phyloP scores from a whole-genome alignment of 2,113 vertebrate genomes.

The Dendropsophus ebraccatus region DNA sequence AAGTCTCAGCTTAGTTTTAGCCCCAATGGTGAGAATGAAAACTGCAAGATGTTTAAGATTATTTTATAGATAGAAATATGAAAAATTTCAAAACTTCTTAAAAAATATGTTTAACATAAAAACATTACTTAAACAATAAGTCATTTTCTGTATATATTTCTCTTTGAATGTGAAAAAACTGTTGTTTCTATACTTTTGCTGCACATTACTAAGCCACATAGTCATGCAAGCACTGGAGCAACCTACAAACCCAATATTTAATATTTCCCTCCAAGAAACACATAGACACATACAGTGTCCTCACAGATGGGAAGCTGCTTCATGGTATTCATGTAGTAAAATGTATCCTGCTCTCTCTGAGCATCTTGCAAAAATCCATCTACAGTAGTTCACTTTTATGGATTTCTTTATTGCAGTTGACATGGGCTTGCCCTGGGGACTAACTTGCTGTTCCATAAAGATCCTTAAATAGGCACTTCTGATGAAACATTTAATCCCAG shows the following conservation, averaged over 20 bases:
- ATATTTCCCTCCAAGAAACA: slow-evolving; percentile 60
- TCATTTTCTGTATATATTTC: too few species aligned
- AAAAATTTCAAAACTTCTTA: too few species aligned
- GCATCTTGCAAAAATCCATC: slow-evolving; percentile 67
- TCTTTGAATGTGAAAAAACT: neutral
- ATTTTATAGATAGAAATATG: too few species aligned
- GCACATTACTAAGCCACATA: neutral
- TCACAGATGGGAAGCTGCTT: slow-evolving; percentile 64
- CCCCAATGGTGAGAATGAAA: too few species aligned
- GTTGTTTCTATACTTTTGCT: neutral
- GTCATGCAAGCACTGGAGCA: neutral
- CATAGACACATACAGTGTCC: neutral
- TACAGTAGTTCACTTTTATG: slow-evolving; percentile 62
- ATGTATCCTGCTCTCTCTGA: slow-evolving; percentile 54
- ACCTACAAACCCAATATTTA: neutral
- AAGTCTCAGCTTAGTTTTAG: too few species aligned
- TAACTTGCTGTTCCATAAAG: slow-evolving; percentile 74
- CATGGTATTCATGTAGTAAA: slow-evolving; percentile 50
- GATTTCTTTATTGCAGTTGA: slow-evolving; percentile 74
- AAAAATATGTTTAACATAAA: too few species aligned
- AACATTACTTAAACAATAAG: neutral
- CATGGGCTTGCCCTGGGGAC: slow-evolving; percentile 72
- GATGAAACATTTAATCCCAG: slow-evolving; percentile 76
- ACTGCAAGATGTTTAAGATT: too few species aligned
- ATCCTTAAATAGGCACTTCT: slow-evolving; percentile 73